These are phyloP conservation scores for Lucilia sericata DNA, from an alignment of 1,140 invertebrate species.

Conservation along the genomic window DNA sequence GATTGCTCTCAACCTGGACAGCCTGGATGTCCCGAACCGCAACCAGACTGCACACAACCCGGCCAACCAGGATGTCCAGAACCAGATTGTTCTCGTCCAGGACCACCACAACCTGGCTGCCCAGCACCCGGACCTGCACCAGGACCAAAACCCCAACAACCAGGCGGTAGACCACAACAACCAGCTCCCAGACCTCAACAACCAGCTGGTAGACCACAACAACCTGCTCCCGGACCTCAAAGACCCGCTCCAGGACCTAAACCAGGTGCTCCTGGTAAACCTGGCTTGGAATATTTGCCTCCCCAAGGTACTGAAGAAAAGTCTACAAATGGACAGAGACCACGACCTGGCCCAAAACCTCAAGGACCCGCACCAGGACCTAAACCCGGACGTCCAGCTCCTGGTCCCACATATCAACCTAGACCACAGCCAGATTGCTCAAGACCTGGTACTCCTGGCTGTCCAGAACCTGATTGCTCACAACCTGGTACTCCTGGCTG, in stretches of 20 bases:
- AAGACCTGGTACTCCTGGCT: not conserved
- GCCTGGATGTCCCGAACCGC: slow-evolving; percentile 5
- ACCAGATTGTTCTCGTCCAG: slow-evolving; percentile 32
- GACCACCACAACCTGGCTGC: slow-evolving; percentile 44
- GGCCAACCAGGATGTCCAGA: slow-evolving; percentile 6
- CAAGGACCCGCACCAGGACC: not conserved
- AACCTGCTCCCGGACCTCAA: too few species aligned
- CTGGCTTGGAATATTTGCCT: slow-evolving; percentile 27
- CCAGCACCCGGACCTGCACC: slow-evolving; percentile 17
- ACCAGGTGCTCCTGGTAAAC: slow-evolving; percentile 16
- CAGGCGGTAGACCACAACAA: not conserved
- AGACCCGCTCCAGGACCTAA: too few species aligned
- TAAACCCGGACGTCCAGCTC: not conserved
- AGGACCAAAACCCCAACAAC: slow-evolving; percentile 17
- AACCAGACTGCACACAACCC: slow-evolving; percentile 45
- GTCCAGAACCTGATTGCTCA: slow-evolving; percentile 12
- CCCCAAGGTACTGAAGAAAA: not conserved
- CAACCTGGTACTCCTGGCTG: not conserved
- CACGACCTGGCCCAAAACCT: slow-evolving; percentile 6
- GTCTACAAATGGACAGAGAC: slow-evolving; percentile 8
- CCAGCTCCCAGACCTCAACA: too few species aligned
- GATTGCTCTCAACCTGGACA: not conserved
- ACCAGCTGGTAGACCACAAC: too few species aligned
- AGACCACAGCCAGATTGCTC: not conserved
- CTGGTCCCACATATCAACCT: not conserved